phyloP scores from a whole-genome alignment of 64 coral and sea anemone species.

The Stylophora pistillata region DNA sequence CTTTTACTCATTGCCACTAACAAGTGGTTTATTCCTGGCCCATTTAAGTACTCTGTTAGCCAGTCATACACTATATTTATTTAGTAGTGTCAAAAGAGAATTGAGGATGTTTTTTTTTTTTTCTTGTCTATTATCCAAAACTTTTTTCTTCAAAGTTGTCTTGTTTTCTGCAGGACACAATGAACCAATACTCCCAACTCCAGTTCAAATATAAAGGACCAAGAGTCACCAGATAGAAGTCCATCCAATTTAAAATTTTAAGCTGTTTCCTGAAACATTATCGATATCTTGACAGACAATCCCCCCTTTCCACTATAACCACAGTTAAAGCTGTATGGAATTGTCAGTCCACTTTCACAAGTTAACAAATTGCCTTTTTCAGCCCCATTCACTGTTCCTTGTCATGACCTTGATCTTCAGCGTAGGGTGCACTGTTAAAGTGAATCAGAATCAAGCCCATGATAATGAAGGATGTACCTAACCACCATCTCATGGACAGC shows the following conservation, averaged over 20 bases:
- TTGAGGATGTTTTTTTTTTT: no score
- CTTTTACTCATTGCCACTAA: no score
- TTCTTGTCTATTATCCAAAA: no score
- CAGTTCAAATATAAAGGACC: not conserved
- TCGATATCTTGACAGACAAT: not conserved
- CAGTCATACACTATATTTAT: no score
- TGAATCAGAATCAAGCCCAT: slow-evolving; percentile 63
- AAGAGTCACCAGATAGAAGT: not conserved
- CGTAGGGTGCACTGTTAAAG: slow-evolving; percentile 26
- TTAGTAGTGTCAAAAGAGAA: no score
- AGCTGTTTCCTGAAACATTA: not conserved
- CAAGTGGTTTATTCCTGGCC: no score
- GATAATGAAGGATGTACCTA: slow-evolving; percentile 65
- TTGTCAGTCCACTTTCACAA: not conserved
- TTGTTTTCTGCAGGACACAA: not conserved
- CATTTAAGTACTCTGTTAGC: no score
- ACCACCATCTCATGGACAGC: slow-evolving; percentile 67
- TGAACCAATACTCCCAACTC: not conserved
- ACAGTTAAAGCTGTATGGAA: not conserved
- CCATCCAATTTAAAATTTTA: not conserved
- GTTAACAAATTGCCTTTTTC: not conserved
- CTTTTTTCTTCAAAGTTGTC: not conserved
- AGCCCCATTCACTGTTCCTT: not conserved
- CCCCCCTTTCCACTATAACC: not conserved
- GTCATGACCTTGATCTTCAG: not conserved